Percentiles rank a stretch among this genome's conserved stretches.
phyloP scores from a whole-genome alignment of 2,797 vertebrate genomes.

The Enteromius mattozi region DNA sequence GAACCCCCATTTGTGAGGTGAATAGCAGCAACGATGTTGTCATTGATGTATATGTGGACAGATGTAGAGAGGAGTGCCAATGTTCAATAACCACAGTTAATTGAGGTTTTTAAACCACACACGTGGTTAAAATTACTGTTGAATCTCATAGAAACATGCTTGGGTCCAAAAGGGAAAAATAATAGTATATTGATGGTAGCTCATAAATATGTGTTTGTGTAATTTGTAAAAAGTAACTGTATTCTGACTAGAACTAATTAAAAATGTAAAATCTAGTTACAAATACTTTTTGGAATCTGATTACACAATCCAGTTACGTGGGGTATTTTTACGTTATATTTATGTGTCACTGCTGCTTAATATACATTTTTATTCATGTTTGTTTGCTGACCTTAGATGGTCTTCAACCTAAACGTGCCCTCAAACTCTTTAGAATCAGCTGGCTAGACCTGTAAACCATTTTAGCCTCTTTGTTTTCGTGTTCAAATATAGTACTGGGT shows the following conservation, averaged over 20 bases:
- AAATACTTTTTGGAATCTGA: neutral
- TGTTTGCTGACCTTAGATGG: neutral
- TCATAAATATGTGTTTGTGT: neutral
- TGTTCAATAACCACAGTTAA: neutral
- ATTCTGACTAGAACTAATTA: neutral
- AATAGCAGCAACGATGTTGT: neutral
- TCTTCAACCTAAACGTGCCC: neutral
- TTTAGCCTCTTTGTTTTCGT: slow-evolving; percentile 1
- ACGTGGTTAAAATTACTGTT: too few relatives aligned
- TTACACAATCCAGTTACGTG: neutral
- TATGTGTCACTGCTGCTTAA: neutral
- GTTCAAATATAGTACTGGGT: neutral
- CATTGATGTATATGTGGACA: neutral
- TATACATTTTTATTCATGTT: neutral
- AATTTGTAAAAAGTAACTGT: neutral
- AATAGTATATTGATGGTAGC: neutral
- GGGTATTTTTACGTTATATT: neutral
- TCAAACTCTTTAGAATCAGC: neutral
- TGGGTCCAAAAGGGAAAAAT: neutral
- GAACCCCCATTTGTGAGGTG: slow-evolving; percentile 10
- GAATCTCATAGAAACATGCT: too few relatives aligned
- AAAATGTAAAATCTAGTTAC: neutral
- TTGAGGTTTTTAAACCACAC: neutral
- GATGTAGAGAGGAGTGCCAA: neutral
- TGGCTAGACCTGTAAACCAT: neutral